These are phyloP conservation scores for Thaumatotibia leucotreta DNA, from an alignment of 1,140 invertebrate genomes.

Conservation along the genomic window DNA sequence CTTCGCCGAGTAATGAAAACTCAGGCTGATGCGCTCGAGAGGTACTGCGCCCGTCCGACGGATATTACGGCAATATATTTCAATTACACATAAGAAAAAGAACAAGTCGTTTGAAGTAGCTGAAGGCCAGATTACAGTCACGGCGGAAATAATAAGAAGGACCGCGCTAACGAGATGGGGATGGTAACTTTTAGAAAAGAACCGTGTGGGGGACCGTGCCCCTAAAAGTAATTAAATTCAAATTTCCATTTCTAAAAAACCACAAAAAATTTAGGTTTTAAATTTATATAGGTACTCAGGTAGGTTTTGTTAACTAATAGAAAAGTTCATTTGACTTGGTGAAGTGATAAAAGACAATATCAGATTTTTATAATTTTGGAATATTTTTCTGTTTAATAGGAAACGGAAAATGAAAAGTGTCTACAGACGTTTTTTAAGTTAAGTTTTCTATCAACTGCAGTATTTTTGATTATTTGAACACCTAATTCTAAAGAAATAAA, in stretches of 20 bases:
- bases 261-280: too few relatives aligned
- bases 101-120: conserved; percentile 73
- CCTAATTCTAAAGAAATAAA: too few relatives aligned
- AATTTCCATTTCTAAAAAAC: not conserved
- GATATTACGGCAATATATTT: conserved; percentile 76
- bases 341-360: too few relatives aligned
- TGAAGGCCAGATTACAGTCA: conserved; percentile 70
- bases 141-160: conserved; percentile 67
- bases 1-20: conserved; percentile 71
- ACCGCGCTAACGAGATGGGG: conserved; percentile 56
- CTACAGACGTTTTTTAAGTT: too few relatives aligned
- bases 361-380: too few relatives aligned
- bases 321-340: too few relatives aligned
- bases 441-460: too few relatives aligned
- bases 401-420: too few relatives aligned
- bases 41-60: conserved; percentile 60
- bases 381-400: too few relatives aligned
- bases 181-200: conserved; percentile 60
- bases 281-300: too few relatives aligned
- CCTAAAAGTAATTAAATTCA: conserved; percentile 35
- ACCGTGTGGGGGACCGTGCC: conserved; percentile 41
- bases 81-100: conserved; percentile 76
- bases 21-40: conserved; percentile 64
- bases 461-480: too few relatives aligned
- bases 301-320: too few relatives aligned